Conservation (phyloP, 2,797 vertebrate genomes). For the Etheostoma perlongum region DNA sequence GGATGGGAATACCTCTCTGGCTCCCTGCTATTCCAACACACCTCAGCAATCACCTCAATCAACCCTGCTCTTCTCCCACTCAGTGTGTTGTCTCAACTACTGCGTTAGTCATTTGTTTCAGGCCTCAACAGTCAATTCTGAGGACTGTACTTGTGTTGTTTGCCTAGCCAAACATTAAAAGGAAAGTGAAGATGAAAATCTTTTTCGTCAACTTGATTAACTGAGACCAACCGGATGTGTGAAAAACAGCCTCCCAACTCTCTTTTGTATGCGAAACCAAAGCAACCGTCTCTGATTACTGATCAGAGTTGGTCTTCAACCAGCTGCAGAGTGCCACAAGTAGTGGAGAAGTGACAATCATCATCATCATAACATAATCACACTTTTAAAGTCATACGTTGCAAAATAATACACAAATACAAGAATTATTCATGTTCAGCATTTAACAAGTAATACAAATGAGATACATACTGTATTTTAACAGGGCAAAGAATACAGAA, state of each 20-base stretch:
- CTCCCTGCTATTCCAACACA: too few relatives aligned
- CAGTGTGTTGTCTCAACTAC: too few relatives aligned
- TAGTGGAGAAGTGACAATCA: not conserved
- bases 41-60: too few relatives aligned
- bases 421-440: not conserved
- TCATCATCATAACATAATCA: not conserved
- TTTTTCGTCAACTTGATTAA: not conserved
- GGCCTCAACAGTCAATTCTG: too few relatives aligned
- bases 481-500: not conserved
- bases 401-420: not conserved
- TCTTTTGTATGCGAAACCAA: not conserved
- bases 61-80: too few relatives aligned
- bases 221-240: too few relatives aligned
- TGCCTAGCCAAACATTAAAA: not conserved
- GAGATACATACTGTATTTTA: not conserved
- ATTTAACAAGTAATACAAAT: constrained; percentile 3
- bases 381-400: not conserved
- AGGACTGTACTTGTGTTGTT: too few relatives aligned
- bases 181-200: not conserved
- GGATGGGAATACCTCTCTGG: too few relatives aligned
- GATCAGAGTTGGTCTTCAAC: not conserved
- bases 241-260: not conserved
- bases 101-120: too few relatives aligned
- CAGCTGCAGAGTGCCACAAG: too few relatives aligned
- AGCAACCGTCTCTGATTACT: not conserved